phyloP scores from a whole-genome alignment of 2,113 vertebrate genomes.

The Xiphophorus maculatus region DNA sequence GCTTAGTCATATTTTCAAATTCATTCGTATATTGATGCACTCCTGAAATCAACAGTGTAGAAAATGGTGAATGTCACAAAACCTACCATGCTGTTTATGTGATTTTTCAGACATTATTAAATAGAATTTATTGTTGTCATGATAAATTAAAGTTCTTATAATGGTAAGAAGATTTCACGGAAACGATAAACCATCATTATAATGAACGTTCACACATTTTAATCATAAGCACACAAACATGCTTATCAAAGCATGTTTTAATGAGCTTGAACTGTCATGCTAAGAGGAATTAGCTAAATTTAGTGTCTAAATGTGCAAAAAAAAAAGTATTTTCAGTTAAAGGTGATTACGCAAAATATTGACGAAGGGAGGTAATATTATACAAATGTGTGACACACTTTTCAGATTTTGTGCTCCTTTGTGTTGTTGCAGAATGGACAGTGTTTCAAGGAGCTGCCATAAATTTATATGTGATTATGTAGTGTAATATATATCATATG shows the following conservation, averaged over 20 bases:
- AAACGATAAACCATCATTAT: too few species aligned
- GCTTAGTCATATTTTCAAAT: too few species aligned
- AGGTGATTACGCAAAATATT: too few species aligned
- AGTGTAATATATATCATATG: not conserved
- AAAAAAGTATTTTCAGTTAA: not conserved
- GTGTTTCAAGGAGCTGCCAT: not conserved
- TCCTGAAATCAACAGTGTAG: not conserved
- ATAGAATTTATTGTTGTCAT: not conserved
- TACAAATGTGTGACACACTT: too few species aligned
- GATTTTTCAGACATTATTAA: not conserved
- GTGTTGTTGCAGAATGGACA: not conserved
- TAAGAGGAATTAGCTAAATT: not conserved
- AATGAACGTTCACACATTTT: too few species aligned
- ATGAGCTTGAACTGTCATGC: not conserved
- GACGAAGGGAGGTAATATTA: too few species aligned
- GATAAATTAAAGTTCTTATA: not conserved
- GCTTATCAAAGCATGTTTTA: not conserved
- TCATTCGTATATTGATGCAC: too few species aligned
- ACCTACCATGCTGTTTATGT: not conserved
- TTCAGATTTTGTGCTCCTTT: not conserved
- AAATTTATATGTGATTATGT: not conserved
- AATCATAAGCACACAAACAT: too few species aligned
- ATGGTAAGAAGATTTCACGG: not conserved
- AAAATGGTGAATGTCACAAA: not conserved
- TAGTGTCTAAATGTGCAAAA: not conserved